Evolutionary conservation across 2,888 invertebrate species (phyloP).

Genomic region (Gonocerus acuteangulatus): DNA sequence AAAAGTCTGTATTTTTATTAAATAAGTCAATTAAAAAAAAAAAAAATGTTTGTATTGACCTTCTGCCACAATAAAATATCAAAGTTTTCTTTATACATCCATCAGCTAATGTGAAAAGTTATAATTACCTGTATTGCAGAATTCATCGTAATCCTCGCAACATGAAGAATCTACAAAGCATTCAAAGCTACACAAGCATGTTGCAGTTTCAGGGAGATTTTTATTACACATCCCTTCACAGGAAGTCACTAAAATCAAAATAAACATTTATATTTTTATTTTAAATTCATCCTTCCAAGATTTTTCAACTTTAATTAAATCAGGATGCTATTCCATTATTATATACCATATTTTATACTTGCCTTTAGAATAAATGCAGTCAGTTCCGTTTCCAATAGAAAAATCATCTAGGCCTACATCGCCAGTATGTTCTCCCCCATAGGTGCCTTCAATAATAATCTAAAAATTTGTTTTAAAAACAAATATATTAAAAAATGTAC

Average conservation of each 20-base stretch:
- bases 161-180: constrained; percentile 54
- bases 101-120: no score
- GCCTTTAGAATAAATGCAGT: constrained; percentile 45
- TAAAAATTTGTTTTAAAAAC: constrained; percentile 40
- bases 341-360: no score
- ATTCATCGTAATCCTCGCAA: constrained; percentile 58
- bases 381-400: constrained; percentile 52
- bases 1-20: no score
- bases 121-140: constrained; percentile 46
- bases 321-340: no score
- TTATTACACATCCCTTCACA: constrained; percentile 42
- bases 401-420: constrained; percentile 80
- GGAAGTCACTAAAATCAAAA: constrained; percentile 29
- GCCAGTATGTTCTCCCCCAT: constrained; percentile 59
- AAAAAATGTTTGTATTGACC: no score
- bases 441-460: constrained; percentile 68
- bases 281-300: no score
- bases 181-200: constrained; percentile 53
- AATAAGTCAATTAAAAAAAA: no score
- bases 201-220: constrained; percentile 34
- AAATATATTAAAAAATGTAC: neutral
- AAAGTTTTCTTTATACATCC: no score
- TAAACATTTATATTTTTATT: neutral
- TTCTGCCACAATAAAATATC: no score
- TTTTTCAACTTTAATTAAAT: no score